Evolutionary conservation across 2,797 vertebrate species (phyloP), one percentile per base, ranked within the genome.

Genomic region (Hipposideros larvatus): DNA sequence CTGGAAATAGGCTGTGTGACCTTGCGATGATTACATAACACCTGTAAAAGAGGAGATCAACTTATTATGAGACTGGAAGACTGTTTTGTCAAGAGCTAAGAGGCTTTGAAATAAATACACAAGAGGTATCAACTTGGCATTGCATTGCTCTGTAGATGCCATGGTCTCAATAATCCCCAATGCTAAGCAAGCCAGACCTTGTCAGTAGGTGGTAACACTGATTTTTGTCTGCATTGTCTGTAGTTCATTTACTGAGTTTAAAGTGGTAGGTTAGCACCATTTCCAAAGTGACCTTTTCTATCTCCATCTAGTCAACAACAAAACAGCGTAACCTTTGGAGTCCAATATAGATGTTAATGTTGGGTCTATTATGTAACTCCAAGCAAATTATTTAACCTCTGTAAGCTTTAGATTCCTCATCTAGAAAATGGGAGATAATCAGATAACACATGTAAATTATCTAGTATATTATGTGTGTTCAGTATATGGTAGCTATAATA

Each of bases 271-370:
- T 83, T 95, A 77, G 53, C 61, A 90, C 24, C 75, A 37, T 90
- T 94, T 80, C 66, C 82, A 93, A 68, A 95, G 48, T 94, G 75
- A 95, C 11, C 31, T 94, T 94, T 90, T 66, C 43, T 55, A n/a
- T 94, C 22, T 84, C 48, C 16, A 19, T 57, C 65, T 68, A 83
- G 70, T 80, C 75, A 95, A 77, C 24, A 90, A 28, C 21, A 59
- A n/a, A 28, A 71, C 28, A 66, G n/a, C 4, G 31, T 82, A 57
- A 65, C 26, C 77, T 93, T 90, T 66, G 26, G 84, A 87, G 46
- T 79, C 11, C 57, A 86, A 55, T 11, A 70, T 93, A 71, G 57
- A 31, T 71, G 43, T 87, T 94, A 74, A 79, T 70, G 19, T 65
- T 85, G 24, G 24, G 68, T 26, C 75, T 87, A n/a, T 63, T 73